phyloP scores from a whole-genome alignment of 2,113 vertebrate species.

The Cyanoramphus novaezelandiae region DNA sequence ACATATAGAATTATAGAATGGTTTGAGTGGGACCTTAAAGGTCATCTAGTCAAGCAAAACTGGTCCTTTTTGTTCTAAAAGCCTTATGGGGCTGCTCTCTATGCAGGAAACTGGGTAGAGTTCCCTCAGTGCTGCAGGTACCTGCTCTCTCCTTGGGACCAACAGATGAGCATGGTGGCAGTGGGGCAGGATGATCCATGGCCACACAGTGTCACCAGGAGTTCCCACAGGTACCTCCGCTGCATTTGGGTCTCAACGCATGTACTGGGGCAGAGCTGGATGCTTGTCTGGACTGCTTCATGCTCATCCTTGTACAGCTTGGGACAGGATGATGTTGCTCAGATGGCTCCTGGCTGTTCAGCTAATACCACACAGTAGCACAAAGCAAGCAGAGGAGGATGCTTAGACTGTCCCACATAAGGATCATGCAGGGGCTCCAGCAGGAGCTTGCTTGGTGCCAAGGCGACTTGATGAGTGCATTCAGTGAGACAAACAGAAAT shows the following conservation, averaged over 20 bases:
- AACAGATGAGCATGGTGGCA: background rate
- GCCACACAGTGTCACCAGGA: background rate
- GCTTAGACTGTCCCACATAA: background rate
- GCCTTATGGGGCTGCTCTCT: background rate
- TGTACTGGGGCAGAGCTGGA: background rate
- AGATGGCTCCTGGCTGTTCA: background rate
- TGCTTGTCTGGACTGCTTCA: background rate
- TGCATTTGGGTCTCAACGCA: background rate
- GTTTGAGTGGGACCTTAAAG: background rate
- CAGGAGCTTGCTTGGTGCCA: background rate
- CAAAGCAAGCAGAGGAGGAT: background rate
- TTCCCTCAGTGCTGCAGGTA: background rate
- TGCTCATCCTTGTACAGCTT: accelerated
- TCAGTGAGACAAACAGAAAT: background rate
- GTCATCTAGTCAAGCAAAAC: background rate
- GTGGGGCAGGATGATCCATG: background rate
- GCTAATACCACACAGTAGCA: accelerated
- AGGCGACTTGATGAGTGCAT: background rate
- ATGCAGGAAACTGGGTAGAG: background rate
- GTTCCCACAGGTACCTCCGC: background rate
- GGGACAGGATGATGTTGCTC: accelerated
- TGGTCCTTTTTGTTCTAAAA: background rate
- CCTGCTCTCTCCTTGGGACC: background rate
- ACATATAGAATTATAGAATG: background rate
- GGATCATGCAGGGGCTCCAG: accelerated